Evolutionary conservation across 2,113 vertebrate species (phyloP).

Genomic region (Saccopteryx bilineata): DNA sequence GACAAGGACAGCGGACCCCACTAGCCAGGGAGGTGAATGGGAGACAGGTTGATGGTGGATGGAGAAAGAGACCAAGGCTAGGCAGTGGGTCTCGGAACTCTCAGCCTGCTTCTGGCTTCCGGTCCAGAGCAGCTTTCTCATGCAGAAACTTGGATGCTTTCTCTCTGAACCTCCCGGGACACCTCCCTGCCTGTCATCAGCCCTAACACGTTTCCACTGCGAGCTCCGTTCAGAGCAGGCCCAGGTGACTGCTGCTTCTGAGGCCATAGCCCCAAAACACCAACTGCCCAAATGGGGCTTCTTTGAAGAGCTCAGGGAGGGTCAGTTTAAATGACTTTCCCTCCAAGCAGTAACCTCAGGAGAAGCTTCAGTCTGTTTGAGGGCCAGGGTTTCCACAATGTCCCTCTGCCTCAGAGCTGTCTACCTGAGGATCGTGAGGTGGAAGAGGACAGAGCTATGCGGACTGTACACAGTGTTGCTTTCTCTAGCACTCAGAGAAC

Average conservation of each 20-base stretch:
- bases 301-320: not conserved
- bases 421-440: not conserved
- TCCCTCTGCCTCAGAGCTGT: not conserved
- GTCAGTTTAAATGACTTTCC: not conserved
- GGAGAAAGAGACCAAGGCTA: not conserved
- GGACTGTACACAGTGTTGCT: not conserved
- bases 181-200: not conserved
- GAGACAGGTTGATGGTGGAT: not conserved
- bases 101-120: not conserved
- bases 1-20: not conserved
- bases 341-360: not conserved
- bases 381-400: not conserved
- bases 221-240: not conserved
- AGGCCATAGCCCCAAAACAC: not conserved
- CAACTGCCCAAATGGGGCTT: not conserved
- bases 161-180: not conserved
- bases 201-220: not conserved
- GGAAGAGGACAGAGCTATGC: not conserved
- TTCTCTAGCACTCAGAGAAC: not conserved
- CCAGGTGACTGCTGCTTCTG: not conserved
- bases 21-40: not conserved
- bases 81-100: not conserved
- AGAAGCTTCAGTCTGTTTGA: not conserved
- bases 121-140: not conserved
- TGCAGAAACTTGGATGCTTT: not conserved